These are phyloP conservation scores for Syncerus caffer DNA, from an alignment of 2,797 vertebrate species.

Conservation along the genomic window DNA sequence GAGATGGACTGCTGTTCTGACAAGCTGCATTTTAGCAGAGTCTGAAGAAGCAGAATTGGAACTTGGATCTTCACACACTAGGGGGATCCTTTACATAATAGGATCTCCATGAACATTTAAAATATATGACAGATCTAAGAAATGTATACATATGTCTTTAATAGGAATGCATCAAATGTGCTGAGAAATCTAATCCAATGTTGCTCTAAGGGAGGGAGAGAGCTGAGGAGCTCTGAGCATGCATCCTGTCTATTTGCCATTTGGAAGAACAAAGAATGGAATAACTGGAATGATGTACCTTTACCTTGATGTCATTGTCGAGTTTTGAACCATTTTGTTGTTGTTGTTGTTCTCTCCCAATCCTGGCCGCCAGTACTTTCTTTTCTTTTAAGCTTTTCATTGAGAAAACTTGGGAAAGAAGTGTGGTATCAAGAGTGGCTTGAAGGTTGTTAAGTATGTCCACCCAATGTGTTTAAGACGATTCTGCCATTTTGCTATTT, in stretches of 20 bases:
- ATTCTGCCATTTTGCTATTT: not conserved
- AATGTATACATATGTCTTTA: not conserved
- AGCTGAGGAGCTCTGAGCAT: not conserved
- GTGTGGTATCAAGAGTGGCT: not conserved
- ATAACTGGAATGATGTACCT: not conserved
- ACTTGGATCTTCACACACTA: not conserved
- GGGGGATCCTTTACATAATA: not conserved
- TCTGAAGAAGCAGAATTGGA: not conserved
- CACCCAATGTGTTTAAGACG: accelerated
- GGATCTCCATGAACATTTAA: not conserved
- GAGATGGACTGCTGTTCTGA: not conserved
- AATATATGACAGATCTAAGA: constrained; percentile 1
- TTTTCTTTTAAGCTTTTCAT: not conserved
- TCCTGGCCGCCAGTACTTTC: not conserved
- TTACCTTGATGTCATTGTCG: not conserved
- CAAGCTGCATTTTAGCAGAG: not conserved
- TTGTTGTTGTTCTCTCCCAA: not conserved
- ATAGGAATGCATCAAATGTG: not conserved
- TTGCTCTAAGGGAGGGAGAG: not conserved
- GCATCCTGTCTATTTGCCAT: accelerated
- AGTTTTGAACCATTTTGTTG: not conserved
- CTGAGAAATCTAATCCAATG: not conserved
- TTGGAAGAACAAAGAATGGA: not conserved
- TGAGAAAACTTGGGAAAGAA: constrained; percentile 4
- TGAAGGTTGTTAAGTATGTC: not conserved